Evolutionary conservation across 2,113 vertebrate genomes (phyloP).

Genomic region (Reinhardtius hippoglossoides): DNA sequence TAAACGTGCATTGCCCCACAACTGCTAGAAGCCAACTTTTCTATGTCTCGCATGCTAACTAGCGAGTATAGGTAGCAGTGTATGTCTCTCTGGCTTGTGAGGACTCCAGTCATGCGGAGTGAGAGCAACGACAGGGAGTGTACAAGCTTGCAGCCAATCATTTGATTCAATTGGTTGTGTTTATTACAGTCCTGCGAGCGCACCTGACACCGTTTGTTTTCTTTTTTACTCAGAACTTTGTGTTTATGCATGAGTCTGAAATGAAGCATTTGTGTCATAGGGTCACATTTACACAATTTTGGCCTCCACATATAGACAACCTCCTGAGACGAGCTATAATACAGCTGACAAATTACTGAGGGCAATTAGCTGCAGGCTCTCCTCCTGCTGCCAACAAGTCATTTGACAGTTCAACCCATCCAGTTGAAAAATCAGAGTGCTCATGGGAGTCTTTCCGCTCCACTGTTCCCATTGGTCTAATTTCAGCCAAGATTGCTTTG

Average conservation of each 20-base stretch:
- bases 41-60: too few species aligned
- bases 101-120: too few species aligned
- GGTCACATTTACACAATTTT: neutral
- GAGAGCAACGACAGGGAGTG: neutral
- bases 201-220: neutral
- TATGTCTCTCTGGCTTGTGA: too few species aligned
- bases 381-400: constrained; percentile 41
- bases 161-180: too few species aligned
- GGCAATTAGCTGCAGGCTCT: constrained; percentile 31
- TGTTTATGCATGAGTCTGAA: too few species aligned
- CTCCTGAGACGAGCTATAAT: neutral
- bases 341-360: constrained; percentile 21
- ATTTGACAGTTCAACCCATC: constrained; percentile 56
- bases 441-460: neutral
- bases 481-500: constrained; percentile 15
- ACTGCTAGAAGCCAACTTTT: too few species aligned
- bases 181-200: too few species aligned
- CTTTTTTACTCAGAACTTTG: neutral
- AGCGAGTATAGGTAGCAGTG: too few species aligned
- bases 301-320: neutral
- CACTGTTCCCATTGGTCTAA: constrained; percentile 27
- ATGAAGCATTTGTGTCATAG: too few species aligned
- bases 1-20: too few species aligned
- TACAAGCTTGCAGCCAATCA: neutral
- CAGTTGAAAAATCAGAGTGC: too few species aligned